These are phyloP conservation scores for Astreopora myriophthalma DNA, from an alignment of 64 coral and sea anemone species.

Conservation along the genomic window DNA sequence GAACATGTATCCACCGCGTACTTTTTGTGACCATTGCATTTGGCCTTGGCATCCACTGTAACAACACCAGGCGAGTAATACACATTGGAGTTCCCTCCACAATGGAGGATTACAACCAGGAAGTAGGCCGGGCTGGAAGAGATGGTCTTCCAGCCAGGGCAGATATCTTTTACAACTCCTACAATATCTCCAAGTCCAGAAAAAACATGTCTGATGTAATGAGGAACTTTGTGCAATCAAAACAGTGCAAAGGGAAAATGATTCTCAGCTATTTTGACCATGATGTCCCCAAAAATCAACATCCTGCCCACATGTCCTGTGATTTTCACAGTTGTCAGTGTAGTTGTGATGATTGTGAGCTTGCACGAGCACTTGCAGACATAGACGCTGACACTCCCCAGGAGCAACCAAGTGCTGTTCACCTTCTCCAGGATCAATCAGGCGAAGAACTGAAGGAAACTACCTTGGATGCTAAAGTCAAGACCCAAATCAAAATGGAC, in stretches of 20 bases:
- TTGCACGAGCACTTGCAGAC: slow-evolving; percentile 1
- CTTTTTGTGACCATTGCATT: too few species aligned
- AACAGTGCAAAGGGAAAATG: slow-evolving; percentile 53
- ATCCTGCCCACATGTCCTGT: slow-evolving; percentile 36
- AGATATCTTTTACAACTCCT: slow-evolving; percentile 49
- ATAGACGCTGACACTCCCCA: neutral
- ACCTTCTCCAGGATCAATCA: too few species aligned
- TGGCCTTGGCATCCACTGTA: too few species aligned
- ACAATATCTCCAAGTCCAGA: slow-evolving; percentile 53
- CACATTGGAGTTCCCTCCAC: too few species aligned
- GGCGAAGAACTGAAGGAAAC: neutral
- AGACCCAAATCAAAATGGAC: neutral
- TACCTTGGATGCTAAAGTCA: neutral
- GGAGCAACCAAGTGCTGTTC: neutral
- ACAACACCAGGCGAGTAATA: too few species aligned
- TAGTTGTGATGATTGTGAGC: slow-evolving; percentile 51
- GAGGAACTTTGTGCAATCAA: slow-evolving; percentile 26
- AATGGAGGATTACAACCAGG: too few species aligned
- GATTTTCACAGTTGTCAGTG: slow-evolving; percentile 44
- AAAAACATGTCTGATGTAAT: slow-evolving; percentile 56
- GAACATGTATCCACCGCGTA: too few species aligned
- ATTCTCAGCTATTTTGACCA: slow-evolving; percentile 60
- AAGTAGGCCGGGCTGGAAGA: too few species aligned
- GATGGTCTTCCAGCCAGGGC: slow-evolving; percentile 14
- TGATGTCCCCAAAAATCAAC: slow-evolving; percentile 1